Percentiles rank a stretch among this genome's conserved stretches.
Evolutionary conservation across 2,888 invertebrate genomes (phyloP).

Genomic region (Lasioglossum marginatum): DNA sequence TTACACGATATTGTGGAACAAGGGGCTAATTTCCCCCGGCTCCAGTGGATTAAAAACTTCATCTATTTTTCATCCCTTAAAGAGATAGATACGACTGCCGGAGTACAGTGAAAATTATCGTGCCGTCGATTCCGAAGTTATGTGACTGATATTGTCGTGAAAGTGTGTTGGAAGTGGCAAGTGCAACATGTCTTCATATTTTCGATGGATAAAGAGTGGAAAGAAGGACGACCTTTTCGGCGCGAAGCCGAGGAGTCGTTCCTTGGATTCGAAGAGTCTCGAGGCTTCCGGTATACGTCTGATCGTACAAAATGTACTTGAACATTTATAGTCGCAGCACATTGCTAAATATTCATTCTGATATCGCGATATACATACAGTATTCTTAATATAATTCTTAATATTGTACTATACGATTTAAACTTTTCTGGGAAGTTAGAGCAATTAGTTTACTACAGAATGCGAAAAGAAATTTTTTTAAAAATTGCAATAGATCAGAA

Average conservation of each 20-base stretch:
- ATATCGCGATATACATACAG: neutral
- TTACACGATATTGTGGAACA: too few species aligned
- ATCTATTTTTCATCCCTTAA: neutral
- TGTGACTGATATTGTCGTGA: conserved; percentile 38
- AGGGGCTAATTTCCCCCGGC: neutral
- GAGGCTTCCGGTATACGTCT: conserved; percentile 89
- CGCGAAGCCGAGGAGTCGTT: conserved; percentile 89
- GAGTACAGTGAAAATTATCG: neutral
- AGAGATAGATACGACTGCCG: neutral
- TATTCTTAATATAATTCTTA: too few species aligned
- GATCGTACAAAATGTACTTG: conserved; percentile 86
- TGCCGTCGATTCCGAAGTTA: conserved; percentile 9
- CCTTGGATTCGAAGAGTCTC: conserved; percentile 90
- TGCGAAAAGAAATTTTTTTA: too few species aligned
- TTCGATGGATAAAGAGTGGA: conserved; percentile 89
- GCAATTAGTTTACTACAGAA: too few species aligned
- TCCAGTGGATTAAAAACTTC: neutral
- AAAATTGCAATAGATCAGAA: too few species aligned
- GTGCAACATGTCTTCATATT: conserved; percentile 88
- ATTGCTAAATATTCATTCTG: neutral
- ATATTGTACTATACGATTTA: too few species aligned
- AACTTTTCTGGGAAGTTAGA: too few species aligned
- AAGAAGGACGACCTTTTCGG: conserved; percentile 86
- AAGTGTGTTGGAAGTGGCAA: conserved; percentile 29
- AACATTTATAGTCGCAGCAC: neutral